These are phyloP conservation scores for Leucoraja ocellata DNA, from an alignment of 2,797 vertebrate genomes.

Conservation along the genomic window DNA sequence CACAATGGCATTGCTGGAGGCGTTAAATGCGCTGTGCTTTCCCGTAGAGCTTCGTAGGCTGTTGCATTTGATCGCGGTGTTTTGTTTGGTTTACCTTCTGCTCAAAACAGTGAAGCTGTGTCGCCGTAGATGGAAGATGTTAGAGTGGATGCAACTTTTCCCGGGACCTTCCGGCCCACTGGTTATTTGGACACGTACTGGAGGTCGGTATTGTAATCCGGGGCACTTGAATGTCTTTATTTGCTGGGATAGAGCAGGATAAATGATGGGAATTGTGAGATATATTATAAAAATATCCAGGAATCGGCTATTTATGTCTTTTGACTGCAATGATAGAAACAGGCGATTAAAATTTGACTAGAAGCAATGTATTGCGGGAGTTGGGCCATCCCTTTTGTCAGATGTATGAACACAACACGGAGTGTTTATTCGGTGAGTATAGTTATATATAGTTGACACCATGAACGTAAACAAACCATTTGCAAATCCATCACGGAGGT, in stretches of 20 bases:
- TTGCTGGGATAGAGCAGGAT: background rate
- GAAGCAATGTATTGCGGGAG: no score
- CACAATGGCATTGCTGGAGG: background rate
- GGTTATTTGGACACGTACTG: constrained; percentile 54
- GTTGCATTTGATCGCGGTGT: constrained; percentile 49
- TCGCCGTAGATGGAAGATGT: constrained; percentile 50
- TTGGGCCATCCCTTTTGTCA: background rate
- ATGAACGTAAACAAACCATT: background rate
- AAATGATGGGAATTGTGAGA: background rate
- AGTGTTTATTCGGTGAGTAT: background rate
- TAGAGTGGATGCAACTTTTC: constrained; percentile 51
- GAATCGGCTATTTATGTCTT: background rate
- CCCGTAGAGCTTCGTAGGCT: constrained; percentile 47
- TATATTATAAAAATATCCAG: background rate
- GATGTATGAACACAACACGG: background rate
- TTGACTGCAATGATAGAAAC: no score
- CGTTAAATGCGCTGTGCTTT: background rate
- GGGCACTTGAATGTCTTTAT: background rate
- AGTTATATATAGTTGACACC: background rate
- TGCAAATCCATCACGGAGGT: background rate
- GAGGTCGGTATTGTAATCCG: constrained; percentile 48
- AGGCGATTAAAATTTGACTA: no score
- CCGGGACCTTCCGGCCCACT: constrained; percentile 53
- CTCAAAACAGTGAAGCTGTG: constrained; percentile 52
- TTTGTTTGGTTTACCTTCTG: constrained; percentile 51